Evolutionary conservation across 2,113 vertebrate genomes (phyloP).

Genomic region (Sterna hirundo): DNA sequence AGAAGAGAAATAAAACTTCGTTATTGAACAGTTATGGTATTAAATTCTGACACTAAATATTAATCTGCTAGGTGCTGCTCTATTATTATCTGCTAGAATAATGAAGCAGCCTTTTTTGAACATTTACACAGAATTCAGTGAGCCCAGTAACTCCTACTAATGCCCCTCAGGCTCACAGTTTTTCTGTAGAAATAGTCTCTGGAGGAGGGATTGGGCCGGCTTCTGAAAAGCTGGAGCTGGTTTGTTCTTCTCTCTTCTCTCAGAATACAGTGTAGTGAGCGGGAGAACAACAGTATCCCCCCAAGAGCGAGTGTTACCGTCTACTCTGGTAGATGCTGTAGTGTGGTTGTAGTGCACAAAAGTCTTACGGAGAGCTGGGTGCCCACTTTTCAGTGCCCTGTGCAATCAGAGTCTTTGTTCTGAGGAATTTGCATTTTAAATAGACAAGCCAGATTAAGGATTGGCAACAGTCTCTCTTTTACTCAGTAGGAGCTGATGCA

Average conservation of each 20-base stretch:
- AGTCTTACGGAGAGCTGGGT: not conserved
- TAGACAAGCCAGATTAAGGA: not conserved
- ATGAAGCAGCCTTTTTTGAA: conserved; percentile 1
- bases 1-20: conserved; percentile 57
- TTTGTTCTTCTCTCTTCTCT: not conserved
- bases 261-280: not conserved
- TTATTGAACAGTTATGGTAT: conserved; percentile 61
- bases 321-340: not conserved
- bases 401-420: conserved; percentile 10
- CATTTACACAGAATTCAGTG: not conserved
- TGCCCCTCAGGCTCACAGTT: not conserved
- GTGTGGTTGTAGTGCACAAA: not conserved
- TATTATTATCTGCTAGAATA: conserved; percentile 35
- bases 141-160: not conserved
- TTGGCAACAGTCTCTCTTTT: not conserved
- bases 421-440: not conserved
- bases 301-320: not conserved
- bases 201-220: not conserved
- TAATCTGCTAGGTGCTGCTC: conserved; percentile 44
- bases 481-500: not conserved
- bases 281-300: not conserved
- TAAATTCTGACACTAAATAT: conserved; percentile 62
- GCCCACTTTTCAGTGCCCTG: not conserved
- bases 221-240: not conserved
- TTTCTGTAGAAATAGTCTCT: not conserved